Evolutionary conservation across 2,113 vertebrate genomes (phyloP), one percentile per base, ranked within the genome.

Genomic region (Fulmarus glacialis): DNA sequence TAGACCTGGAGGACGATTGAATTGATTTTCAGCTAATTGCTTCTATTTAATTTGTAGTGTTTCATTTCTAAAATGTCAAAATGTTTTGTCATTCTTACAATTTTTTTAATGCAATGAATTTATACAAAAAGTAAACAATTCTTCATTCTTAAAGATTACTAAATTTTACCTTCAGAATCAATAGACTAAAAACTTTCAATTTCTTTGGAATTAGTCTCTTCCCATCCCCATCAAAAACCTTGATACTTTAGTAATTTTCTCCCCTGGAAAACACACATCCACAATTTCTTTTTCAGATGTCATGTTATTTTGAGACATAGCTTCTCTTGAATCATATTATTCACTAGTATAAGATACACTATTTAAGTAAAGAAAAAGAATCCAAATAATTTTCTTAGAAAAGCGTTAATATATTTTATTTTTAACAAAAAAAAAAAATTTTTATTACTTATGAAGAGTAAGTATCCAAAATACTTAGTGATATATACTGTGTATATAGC

Each of bases 1-100:
- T 67, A 23, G 52, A 87, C 50, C 60, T 84, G 36, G 15, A 91
- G 80, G 59, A 94, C 22, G 79, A 63, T 15, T 19, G 6, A 63
- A 89, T 55, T 78, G 55, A 71, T 91, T 96, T 92, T 84, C 71
- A 81, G 38, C 72, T 94, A 87, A 89, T 91, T 94, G n/a, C 24
- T 73, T 84, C 72, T 48, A 9, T 83, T 92, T 92, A 15, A 62
- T 78, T 83, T 53, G 11, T n/a, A 71, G 29, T 1, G 22, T 21
- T 89, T 90, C 4, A 42, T 22, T 77, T 80, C 22, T 56, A 40
- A 88, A 75, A 72, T 64, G 45, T 48, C 45, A 72, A 63, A 75
- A 40, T 40, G 4, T 64, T 88, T 67, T 56, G 34, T 64, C 58
- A n/a, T 64, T 68, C 53, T 32, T 47, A 62, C 3, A 4, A 1